Base-by-base conservation (phyloP, 2,113 vertebrate genomes). In the Petromus typicus region DNA sequence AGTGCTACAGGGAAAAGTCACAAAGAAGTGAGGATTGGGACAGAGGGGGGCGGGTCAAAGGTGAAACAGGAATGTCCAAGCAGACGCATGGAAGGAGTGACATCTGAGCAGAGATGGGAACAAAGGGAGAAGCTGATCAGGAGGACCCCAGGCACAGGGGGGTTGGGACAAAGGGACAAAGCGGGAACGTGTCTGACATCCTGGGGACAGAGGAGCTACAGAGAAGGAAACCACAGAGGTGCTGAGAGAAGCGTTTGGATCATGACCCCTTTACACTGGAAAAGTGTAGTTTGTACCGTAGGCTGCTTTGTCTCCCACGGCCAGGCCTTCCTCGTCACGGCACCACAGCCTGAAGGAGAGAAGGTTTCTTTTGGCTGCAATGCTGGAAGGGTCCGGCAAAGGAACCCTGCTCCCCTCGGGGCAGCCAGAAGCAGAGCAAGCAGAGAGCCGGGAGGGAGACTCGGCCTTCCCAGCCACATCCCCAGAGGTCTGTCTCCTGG, bases 201-300 rank as follows among this genome's bases (percentile, higher is more conserved):
- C 54, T 12, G 54, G 54, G 54, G 43, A 13, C 11, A 66, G 13
- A 88, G 17, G 17, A 14, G 45, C 34, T 0, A 25, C 10, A 30
- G 40, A 7, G 11, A 51, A 51, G 51, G 51, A 51, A 51, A 51
- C 51, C 11, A 4, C 17, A 4, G 32, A 27, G 25, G 45, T 56
- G 11, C 27, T 11, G 9, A 37, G 1, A 17, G 0, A 40, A n/a
- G 12, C 64, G 2, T 18, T 18, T 5, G 17, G 59, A 27, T 17
- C 48, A 1, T 3, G n/a, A 22, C 51, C 57, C 32, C 6, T 48
- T 54, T 3, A 25, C 22, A 79, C 13, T 51, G 0, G 3, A 23
- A 34, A 89, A 30, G 27, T 3, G 51, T 8, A n/a, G 4, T 75
- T 78, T 37, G 17, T 6, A 9, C 40, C 64, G 45, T 75, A 34